phyloP scores from a whole-genome alignment of 1,140 invertebrate genomes.

The Brachionus plicatilis region DNA sequence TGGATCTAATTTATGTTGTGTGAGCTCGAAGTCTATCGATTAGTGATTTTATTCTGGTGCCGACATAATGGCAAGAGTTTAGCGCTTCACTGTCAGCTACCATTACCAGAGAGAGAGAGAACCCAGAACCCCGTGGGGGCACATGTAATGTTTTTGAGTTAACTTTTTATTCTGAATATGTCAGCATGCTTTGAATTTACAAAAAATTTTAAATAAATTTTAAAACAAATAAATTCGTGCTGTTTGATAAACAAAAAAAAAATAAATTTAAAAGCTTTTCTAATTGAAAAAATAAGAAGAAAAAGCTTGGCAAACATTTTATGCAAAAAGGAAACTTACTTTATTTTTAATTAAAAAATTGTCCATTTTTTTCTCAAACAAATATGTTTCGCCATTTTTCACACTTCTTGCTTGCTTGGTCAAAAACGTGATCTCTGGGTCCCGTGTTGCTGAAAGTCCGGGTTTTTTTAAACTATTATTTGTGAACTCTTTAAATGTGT shows the following conservation, averaged over 20 bases:
- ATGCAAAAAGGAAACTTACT: too few relatives aligned
- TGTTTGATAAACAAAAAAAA: background rate
- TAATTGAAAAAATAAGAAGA: background rate
- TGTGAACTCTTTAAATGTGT: background rate
- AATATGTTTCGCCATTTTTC: too few relatives aligned
- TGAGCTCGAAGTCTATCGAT: background rate
- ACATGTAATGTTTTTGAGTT: background rate
- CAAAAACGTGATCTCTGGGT: too few relatives aligned
- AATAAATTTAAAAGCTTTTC: background rate
- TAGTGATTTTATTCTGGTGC: background rate
- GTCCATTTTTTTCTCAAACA: too few relatives aligned
- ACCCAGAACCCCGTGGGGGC: background rate
- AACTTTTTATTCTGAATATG: background rate
- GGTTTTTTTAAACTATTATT: too few relatives aligned
- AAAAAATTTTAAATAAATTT: background rate
- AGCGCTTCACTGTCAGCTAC: background rate
- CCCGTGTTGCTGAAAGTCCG: too few relatives aligned
- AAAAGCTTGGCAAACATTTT: background rate
- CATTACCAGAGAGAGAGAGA: background rate
- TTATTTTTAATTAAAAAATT: too few relatives aligned
- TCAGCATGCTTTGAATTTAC: background rate
- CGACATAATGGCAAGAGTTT: background rate
- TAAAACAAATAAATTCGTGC: background rate
- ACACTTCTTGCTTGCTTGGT: too few relatives aligned
- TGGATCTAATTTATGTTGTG: conserved; percentile 7